Evolutionary conservation across 2,888 invertebrate genomes (phyloP), one percentile per base, ranked within the genome.

Genomic region (Caradrina kadenii): DNA sequence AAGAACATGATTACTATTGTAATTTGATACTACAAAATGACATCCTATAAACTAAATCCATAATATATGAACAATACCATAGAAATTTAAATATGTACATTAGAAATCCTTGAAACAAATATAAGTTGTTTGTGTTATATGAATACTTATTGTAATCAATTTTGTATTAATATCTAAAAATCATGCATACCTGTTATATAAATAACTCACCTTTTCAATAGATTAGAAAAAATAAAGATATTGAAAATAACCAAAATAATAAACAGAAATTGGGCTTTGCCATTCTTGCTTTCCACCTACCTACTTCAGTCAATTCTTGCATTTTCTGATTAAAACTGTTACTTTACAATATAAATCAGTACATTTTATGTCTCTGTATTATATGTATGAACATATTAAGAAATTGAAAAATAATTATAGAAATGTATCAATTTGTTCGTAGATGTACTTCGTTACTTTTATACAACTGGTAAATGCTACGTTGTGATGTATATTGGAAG

Each of bases 401-500:
- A 45, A 59, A 49, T 48, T 19, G 59, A 63, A 56, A 53, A 58
- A 58, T 22, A 26, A 61, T 48, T 11, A 59, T 61, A 61, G 19
- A 69, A 49, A 61, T 69, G 22, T 66, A 54, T 48, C 45, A 62
- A 70, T 45, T 66, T 65, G 26, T 73, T 68, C 26, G 53, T 59
- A 64, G 42, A 73, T 64, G 77, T 76, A 64, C 53, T 58, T 77
- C 68, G 62, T 70, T 77, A 79, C 59, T 59, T 64, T 55, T 66
- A 76, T 19, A 73, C 42, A 81, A 82, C 77, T 84, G 81, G 70
- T 77, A 83, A 88, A 91, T 91, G 90, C 93, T 95, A 95, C 95
- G 91, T 92, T 93, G 93, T 93, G 94, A 93, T 95, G 93, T 94
- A 88, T 92, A 93, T 92, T 83, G 93, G 92, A 92, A 95, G 95